Conservation (phyloP, 2,797 vertebrate genomes). For the Xenentodon cancila region DNA sequence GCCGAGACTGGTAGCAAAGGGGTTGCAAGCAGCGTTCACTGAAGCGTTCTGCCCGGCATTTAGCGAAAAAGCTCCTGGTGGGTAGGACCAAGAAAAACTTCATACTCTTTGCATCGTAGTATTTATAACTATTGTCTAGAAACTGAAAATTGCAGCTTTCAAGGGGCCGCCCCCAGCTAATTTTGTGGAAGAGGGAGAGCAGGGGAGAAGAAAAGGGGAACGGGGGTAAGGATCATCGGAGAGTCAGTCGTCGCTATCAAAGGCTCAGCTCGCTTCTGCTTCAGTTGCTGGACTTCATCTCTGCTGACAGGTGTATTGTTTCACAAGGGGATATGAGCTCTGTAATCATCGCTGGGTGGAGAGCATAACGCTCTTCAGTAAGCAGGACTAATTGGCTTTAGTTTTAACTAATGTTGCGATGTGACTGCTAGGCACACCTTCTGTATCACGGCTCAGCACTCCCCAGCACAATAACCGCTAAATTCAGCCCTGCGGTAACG, state of each 20-base stretch:
- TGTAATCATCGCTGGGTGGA: constrained; percentile 93
- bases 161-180: constrained; percentile 83
- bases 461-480: constrained; percentile 90
- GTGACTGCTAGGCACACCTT: constrained; percentile 92
- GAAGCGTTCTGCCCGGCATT: constrained; percentile 78
- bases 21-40: constrained; percentile 66
- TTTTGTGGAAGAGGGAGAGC: constrained; percentile 67
- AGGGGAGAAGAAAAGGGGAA: constrained; percentile 82
- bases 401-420: constrained; percentile 95
- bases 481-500: constrained; percentile 97
- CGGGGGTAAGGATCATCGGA: constrained; percentile 88
- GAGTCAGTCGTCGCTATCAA: constrained; percentile 89
- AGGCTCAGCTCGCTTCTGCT: constrained; percentile 92
- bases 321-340: constrained; percentile 93
- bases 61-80: constrained; percentile 50
- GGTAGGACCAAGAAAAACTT: constrained; percentile 69
- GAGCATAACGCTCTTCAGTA: constrained; percentile 92
- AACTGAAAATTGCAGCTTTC: constrained; percentile 84
- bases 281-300: constrained; percentile 92
- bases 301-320: constrained; percentile 99
- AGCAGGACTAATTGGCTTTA: constrained; percentile 98
- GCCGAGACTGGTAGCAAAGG: constrained; percentile 73
- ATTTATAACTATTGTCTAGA: constrained; percentile 83
- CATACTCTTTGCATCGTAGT: constrained; percentile 81
- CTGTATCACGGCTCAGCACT: constrained; percentile 88